These are phyloP conservation scores for Hylomyscus alleni DNA, from an alignment of 2,797 vertebrate species.

Conservation along the genomic window DNA sequence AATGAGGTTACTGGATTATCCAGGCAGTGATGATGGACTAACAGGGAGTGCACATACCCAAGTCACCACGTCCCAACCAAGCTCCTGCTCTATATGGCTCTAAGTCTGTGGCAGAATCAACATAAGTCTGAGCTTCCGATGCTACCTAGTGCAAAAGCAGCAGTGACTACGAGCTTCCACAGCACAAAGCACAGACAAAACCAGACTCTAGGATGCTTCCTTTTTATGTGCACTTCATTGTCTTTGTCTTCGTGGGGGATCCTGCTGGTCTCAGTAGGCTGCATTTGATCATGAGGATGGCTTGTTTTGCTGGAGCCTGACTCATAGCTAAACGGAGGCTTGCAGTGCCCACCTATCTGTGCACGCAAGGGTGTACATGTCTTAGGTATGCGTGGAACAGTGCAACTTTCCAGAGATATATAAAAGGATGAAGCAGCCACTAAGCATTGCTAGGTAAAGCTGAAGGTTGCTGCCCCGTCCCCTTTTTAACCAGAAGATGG, in stretches of 20 bases:
- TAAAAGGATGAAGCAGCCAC: fast-evolving
- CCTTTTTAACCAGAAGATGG: not conserved
- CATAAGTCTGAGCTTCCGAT: not conserved
- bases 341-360: not conserved
- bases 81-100: no score
- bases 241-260: not conserved
- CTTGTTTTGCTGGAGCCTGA: not conserved
- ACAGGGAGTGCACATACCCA: no score
- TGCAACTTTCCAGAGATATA: not conserved
- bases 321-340: not conserved
- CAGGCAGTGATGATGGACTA: not conserved
- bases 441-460: not conserved
- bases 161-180: not conserved
- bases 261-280: not conserved
- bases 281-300: not conserved
- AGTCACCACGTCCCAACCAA: not conserved
- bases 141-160: not conserved
- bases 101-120: not conserved
- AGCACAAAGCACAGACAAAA: not conserved
- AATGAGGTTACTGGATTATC: not conserved
- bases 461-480: not conserved
- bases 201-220: no score
- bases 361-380: no score
- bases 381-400: not conserved
- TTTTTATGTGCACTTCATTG: not conserved